These are phyloP conservation scores for Tiliacea aurago DNA, from an alignment of 2,888 invertebrate genomes.

Conservation along the genomic window DNA sequence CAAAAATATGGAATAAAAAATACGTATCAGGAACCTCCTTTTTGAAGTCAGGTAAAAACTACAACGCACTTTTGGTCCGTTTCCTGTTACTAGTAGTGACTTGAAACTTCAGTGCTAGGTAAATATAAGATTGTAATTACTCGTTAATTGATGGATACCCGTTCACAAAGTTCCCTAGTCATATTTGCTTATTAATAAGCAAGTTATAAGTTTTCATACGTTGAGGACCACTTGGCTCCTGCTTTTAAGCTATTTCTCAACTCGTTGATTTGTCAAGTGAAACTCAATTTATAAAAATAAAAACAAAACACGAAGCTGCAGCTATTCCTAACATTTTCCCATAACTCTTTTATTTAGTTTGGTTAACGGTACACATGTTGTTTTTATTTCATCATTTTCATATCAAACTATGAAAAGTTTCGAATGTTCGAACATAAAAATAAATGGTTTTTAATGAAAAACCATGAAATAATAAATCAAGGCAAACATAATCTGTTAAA, in stretches of 20 bases:
- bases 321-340: constrained; percentile 1
- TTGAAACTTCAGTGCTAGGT: neutral
- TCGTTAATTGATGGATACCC: neutral
- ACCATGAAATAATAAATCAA: neutral
- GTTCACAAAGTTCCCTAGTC: neutral
- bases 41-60: neutral
- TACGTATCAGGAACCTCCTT: neutral
- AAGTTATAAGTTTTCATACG: neutral
- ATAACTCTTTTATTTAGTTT: constrained; percentile 13
- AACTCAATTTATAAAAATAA: neutral
- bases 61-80: neutral
- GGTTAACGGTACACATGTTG: neutral
- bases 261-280: neutral
- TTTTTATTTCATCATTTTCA: constrained; percentile 15
- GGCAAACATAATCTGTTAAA: constrained; percentile 15
- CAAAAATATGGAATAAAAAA: neutral
- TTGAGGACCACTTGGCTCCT: neutral
- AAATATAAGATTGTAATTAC: no score
- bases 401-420: neutral
- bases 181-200: neutral
- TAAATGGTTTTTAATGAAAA: neutral
- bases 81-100: neutral
- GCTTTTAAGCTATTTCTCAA: neutral
- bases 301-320: neutral
- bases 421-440: neutral